These are phyloP conservation scores for Zelostemma sp. DNA, from an alignment of 1,140 invertebrate species.

Conservation along the genomic window DNA sequence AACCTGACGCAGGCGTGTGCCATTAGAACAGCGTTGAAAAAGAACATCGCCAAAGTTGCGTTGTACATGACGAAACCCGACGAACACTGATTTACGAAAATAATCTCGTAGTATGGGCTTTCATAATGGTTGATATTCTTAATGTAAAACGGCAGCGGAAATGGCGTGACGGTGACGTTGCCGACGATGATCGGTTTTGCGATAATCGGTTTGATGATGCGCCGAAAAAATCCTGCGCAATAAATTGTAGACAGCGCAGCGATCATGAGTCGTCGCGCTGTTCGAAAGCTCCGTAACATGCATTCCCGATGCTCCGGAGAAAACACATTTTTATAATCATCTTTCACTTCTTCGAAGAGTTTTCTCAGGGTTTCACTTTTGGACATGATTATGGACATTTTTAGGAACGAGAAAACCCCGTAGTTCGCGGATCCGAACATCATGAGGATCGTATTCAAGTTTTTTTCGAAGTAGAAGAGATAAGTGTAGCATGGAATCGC, in stretches of 20 bases:
- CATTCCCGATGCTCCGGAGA: no score
- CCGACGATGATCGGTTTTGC: conserved; percentile 10
- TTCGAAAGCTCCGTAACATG: no score
- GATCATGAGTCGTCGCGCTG: no score
- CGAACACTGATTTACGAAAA: conserved; percentile 6
- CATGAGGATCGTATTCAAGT: not conserved
- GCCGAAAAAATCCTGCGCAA: conserved; percentile 2
- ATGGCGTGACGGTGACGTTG: no score
- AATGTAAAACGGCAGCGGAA: no score
- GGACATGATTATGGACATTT: conserved; percentile 4
- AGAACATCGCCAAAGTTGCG: conserved; percentile 9
- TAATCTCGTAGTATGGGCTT: conserved; percentile 16
- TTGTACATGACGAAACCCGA: conserved; percentile 17
- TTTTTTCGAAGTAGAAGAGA: conserved; percentile 1
- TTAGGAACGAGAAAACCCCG: not conserved
- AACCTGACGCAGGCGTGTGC: conserved; percentile 13
- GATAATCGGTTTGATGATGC: conserved; percentile 21
- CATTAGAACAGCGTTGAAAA: conserved; percentile 13
- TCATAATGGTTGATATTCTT: conserved; percentile 1
- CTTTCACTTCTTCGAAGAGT: conserved; percentile 6
- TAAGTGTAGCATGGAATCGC: conserved; percentile 10
- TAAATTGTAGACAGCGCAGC: conserved; percentile 6
- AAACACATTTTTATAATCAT: no score
- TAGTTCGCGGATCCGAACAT: conserved; percentile 14
- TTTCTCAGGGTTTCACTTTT: not conserved